Base-by-base conservation (phyloP, 2,113 vertebrate genomes). In the Cynocephalus volans region DNA sequence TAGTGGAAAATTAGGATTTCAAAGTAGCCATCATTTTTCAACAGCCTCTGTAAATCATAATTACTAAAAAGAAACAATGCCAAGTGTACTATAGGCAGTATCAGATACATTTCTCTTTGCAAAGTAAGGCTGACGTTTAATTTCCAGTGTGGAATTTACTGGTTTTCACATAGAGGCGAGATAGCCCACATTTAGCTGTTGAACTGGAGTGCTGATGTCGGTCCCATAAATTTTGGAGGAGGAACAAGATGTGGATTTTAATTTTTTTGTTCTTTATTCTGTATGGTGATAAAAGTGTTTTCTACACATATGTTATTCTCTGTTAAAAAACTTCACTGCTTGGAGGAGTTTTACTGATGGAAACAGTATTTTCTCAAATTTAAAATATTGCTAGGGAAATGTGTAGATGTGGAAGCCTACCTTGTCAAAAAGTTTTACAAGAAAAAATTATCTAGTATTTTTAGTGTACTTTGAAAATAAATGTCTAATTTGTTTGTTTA, bases 1-100 rank as follows among this genome's bases (percentile, higher is more conserved):
- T 76, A 84, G 91, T 98, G 50, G 54, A 89, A 94, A 96, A 92
- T 97, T 98, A 97, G 97, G 89, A 97, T 98, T 98, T 98, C 88
- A 96, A 82, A 97, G 96, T 97, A 87, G 70, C 95, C 41, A n/a
- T 97, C 82, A 94, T 97, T 98, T 97, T 95, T 54, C 72, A 97
- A 82, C 28, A 93, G 85, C 85, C 82, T 95, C 70, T 92, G 84
- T 97, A 98, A 98, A 97, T 98, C 70, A 93, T 88, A 88, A 90
- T 80, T 93, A 54, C 48, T 77, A 73, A 86, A 96, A 96, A 89
- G 28, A 11, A 97, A 93, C 81, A 96, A 2, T 90, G 73, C 21
- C 1, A 1, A 12, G 64, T 92, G 73, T 73, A 91, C 83, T 81
- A 81, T 69, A 97, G 95, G 93, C 6, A 75, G 72, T 85, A 95